Percentiles rank a stretch among this genome's conserved stretches.
Evolutionary conservation across 2,888 invertebrate species (phyloP).

Genomic region (Pristionchus exspectatus): DNA sequence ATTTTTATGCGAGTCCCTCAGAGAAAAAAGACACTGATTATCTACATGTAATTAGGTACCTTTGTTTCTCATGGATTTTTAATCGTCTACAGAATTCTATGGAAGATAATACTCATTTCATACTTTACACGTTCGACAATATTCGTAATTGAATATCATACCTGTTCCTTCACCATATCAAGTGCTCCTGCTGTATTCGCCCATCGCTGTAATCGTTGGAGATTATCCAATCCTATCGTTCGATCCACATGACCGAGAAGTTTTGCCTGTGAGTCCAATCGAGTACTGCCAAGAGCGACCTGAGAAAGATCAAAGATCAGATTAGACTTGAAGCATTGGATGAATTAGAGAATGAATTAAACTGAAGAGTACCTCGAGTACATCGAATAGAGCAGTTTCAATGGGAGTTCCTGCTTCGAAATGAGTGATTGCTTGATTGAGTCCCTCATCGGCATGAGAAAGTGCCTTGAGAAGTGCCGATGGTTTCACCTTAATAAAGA

Average conservation of each 20-base stretch:
- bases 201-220: slow-evolving; percentile 78
- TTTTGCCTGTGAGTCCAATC: slow-evolving; percentile 77
- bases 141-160: slow-evolving; percentile 30
- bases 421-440: slow-evolving; percentile 77
- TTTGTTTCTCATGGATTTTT: too few relatives aligned
- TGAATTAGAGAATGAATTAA: not conserved
- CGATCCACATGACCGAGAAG: slow-evolving; percentile 77
- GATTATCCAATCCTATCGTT: slow-evolving; percentile 77
- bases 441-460: slow-evolving; percentile 76
- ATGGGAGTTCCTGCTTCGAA: slow-evolving; percentile 77
- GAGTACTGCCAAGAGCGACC: slow-evolving; percentile 76
- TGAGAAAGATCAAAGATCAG: slow-evolving; percentile 8
- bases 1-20: not conserved
- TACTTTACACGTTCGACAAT: too few relatives aligned
- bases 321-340: not conserved
- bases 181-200: slow-evolving; percentile 78
- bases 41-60: not conserved
- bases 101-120: too few relatives aligned
- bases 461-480: slow-evolving; percentile 76
- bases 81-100: too few relatives aligned
- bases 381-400: slow-evolving; percentile 76
- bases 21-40: not conserved
- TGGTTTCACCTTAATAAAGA: slow-evolving; percentile 64
- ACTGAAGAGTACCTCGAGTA: slow-evolving; percentile 69
- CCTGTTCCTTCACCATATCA: slow-evolving; percentile 78